These are phyloP conservation scores for Oryctes rhinoceros DNA, from an alignment of 1,140 invertebrate species.

Conservation along the genomic window DNA sequence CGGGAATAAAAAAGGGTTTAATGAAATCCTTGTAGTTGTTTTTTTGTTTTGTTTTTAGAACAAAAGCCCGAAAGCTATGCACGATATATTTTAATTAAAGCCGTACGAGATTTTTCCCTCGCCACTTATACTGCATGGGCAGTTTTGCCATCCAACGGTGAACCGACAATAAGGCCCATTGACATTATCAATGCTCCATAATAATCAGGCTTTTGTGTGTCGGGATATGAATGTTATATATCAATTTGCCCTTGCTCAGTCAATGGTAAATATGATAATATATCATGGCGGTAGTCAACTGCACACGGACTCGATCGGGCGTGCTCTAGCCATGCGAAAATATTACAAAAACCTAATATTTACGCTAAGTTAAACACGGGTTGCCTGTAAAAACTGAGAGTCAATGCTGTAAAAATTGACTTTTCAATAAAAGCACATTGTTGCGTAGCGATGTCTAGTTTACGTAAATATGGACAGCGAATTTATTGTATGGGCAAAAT, in stretches of 20 bases:
- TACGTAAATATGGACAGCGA: too few relatives aligned
- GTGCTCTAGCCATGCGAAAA: slow-evolving; percentile 41
- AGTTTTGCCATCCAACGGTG: not conserved
- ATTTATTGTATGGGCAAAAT: too few relatives aligned
- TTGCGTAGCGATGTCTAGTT: not conserved
- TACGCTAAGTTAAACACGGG: slow-evolving; percentile 41
- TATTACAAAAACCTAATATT: slow-evolving; percentile 44
- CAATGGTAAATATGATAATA: slow-evolving; percentile 52
- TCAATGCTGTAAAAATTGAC: not conserved
- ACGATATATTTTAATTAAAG: slow-evolving; percentile 9
- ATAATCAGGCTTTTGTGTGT: slow-evolving; percentile 50
- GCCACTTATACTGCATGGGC: slow-evolving; percentile 12
- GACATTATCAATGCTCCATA: slow-evolving; percentile 43
- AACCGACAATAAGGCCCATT: slow-evolving; percentile 27
- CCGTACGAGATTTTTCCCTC: slow-evolving; percentile 2
- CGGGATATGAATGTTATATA: slow-evolving; percentile 53
- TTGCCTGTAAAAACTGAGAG: slow-evolving; percentile 4
- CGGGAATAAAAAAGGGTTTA: not conserved
- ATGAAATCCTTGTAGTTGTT: not conserved
- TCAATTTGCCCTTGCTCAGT: slow-evolving; percentile 52
- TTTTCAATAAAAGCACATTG: not conserved
- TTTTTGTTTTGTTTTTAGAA: not conserved
- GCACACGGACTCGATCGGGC: slow-evolving; percentile 38
- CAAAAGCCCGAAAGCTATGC: not conserved
- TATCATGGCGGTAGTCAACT: slow-evolving; percentile 49